phyloP scores from a whole-genome alignment of 2,113 vertebrate genomes.

The Ginglymostoma cirratum region DNA sequence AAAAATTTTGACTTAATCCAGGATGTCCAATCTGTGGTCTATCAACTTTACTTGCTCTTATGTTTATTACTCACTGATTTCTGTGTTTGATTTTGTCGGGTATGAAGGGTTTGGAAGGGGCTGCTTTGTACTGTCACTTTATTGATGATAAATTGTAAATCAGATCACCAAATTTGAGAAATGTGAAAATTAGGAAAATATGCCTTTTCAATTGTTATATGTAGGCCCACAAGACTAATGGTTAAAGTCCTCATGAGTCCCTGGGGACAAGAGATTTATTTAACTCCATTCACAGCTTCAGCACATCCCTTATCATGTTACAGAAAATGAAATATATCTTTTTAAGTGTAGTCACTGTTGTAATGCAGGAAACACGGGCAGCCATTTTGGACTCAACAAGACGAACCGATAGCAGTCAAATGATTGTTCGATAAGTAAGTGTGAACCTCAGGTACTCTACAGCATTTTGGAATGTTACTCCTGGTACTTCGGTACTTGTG shows the following conservation, averaged over 20 bases:
- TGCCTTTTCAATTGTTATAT: not conserved
- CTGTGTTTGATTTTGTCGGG: not conserved
- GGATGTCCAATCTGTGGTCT: not conserved
- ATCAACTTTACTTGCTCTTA: not conserved
- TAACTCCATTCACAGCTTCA: not conserved
- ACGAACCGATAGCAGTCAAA: not conserved
- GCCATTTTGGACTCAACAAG: not conserved
- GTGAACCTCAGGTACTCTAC: not conserved
- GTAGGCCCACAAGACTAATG: not conserved
- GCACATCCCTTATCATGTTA: not conserved
- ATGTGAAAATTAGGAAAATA: not conserved
- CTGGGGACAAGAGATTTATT: not conserved
- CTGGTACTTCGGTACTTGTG: not conserved
- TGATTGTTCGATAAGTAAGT: not conserved
- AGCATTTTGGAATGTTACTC: not conserved
- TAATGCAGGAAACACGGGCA: not conserved
- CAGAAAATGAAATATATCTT: not conserved
- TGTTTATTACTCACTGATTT: not conserved
- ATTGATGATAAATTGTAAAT: not conserved
- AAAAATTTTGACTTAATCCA: slow-evolving; percentile 12
- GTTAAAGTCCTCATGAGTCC: not conserved
- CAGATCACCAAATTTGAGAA: not conserved
- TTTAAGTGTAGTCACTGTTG: not conserved
- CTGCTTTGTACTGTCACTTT: not conserved
- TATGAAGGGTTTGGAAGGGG: not conserved